Conservation (phyloP, 2,888 invertebrate species). For the Hypselothyrea guttata region DNA sequence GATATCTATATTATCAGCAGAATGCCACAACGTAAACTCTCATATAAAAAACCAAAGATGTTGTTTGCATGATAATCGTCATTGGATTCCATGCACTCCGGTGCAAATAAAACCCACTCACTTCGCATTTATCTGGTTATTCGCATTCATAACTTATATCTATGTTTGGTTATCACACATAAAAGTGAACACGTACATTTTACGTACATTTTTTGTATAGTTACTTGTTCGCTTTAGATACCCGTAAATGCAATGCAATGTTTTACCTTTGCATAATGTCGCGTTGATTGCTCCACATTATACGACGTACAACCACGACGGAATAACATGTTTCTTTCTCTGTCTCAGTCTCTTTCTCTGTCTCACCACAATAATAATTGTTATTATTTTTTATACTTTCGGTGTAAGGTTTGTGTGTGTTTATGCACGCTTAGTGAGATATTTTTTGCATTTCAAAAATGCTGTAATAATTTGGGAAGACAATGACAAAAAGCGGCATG, state of each 20-base stretch:
- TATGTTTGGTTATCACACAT: constrained; percentile 13
- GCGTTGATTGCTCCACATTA: constrained; percentile 81
- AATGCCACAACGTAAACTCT: too few relatives aligned
- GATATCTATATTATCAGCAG: too few relatives aligned
- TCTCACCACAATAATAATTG: background rate
- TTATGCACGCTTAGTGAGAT: constrained; percentile 18
- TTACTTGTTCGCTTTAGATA: constrained; percentile 25
- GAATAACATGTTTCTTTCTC: constrained; percentile 68
- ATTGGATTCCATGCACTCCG: constrained; percentile 8
- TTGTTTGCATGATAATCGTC: constrained; percentile 19
- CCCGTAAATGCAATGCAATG: constrained; percentile 47
- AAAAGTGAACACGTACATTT: constrained; percentile 56
- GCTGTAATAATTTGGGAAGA: constrained; percentile 22
- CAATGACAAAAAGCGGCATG: constrained; percentile 15
- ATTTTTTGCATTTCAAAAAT: constrained; percentile 23
- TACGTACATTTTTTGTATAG: constrained; percentile 14
- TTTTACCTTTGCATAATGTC: constrained; percentile 80
- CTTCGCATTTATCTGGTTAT: constrained; percentile 7
- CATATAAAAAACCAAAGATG: too few relatives aligned
- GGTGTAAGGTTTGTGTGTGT: constrained; percentile 2
- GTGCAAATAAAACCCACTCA: constrained; percentile 1
- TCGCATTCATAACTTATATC: constrained; percentile 18
- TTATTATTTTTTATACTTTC: background rate
- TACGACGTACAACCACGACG: constrained; percentile 79
- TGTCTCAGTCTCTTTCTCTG: background rate